Evolutionary conservation across 2,797 vertebrate species (phyloP), one percentile per base, ranked within the genome.

Genomic region (Glossophaga mutica): DNA sequence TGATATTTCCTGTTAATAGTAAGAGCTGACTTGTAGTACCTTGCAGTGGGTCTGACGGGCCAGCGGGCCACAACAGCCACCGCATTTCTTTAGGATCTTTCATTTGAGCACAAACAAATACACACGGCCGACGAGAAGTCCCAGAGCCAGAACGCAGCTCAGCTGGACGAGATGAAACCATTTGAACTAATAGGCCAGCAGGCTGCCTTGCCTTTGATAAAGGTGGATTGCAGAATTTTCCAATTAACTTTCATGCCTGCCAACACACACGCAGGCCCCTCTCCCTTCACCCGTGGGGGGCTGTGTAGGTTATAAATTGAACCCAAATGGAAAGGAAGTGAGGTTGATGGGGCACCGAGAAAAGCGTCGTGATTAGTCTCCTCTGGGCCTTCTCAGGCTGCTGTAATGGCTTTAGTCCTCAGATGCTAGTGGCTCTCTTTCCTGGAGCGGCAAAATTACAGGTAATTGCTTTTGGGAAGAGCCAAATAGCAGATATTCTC

Each of bases 381-480:
- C 74, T 94, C 88, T 50, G 79, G 78, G 91, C 86, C 74, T 85
- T 91, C 89, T 92, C 32, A 3, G 84, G 92, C 94, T 65, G 55
- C 39, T 24, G 12, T 91, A 78, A 95, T 91, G 84, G 83, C 67
- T 95, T 95, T 76, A 87, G 88, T 87, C 59, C 55, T 95, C 97
- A 78, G 67, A 96, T n/a, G 48, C 88, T n/a, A 86, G 88, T 37
- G 68, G 84, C 95, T 96, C 37, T 50, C 92, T 90, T 97, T 96
- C 94, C 92, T 39, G 76, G 87, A 95, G 95, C 22, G 5, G 86
- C 89, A 90, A 73, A 96, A 97, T 97, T 70, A 95, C 39, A 96
- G 94, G 94, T 95, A 96, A 97, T 98, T 97, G 96, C 94, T 97
- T 97, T 87, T 42, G 79, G 95, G 92, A 85, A 96, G 81, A 95